phyloP scores from a whole-genome alignment of 2,888 invertebrate genomes.

The Zele albiditarsus region DNA sequence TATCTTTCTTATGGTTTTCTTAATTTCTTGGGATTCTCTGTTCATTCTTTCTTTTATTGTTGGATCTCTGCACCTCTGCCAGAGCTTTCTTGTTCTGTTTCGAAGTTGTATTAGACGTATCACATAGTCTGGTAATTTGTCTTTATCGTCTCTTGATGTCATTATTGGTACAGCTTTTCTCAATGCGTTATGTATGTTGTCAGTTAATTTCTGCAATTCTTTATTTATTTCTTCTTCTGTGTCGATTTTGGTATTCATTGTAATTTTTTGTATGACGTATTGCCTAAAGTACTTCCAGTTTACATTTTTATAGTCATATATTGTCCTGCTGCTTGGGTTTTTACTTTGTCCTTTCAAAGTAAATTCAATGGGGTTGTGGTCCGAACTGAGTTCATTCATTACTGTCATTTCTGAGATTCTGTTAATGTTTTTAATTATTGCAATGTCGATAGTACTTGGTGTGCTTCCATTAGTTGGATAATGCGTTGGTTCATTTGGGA shows the following conservation, averaged over 20 bases:
- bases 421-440: constrained; percentile 45
- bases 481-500: constrained; percentile 46
- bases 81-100: too few relatives aligned
- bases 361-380: constrained; percentile 45
- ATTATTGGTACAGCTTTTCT: too few relatives aligned
- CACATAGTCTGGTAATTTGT: too few relatives aligned
- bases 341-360: too few relatives aligned
- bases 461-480: constrained; percentile 41
- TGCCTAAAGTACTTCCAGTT: too few relatives aligned
- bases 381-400: constrained; percentile 45
- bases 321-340: constrained; percentile 5
- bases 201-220: too few relatives aligned
- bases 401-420: constrained; percentile 24
- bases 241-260: too few relatives aligned
- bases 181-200: too few relatives aligned
- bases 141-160: too few relatives aligned
- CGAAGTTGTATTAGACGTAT: too few relatives aligned
- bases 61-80: too few relatives aligned
- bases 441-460: constrained; percentile 45
- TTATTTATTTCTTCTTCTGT: constrained; percentile 35
- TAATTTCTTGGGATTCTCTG: constrained; percentile 24
- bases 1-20: constrained; percentile 26
- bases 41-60: constrained; percentile 41
- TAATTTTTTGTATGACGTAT: constrained; percentile 28
- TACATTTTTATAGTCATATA: constrained; percentile 34